Base-by-base conservation (phyloP, 1,140 invertebrate species). In the Zaprionus kolodkinae region DNA sequence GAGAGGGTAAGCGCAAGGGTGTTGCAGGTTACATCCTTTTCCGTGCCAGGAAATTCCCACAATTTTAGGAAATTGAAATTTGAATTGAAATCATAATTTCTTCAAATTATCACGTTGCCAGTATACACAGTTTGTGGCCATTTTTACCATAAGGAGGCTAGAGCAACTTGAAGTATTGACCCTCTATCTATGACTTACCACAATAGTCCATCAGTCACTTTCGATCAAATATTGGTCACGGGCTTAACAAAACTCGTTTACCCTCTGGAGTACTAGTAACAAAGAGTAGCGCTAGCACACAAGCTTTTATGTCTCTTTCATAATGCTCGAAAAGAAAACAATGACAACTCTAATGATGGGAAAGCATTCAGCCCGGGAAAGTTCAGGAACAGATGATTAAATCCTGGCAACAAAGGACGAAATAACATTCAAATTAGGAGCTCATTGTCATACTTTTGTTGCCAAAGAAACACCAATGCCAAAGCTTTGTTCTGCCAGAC, bases 391-490 rank as follows among this genome's bases (percentile, higher is more conserved):
- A 85, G 72, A 90, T 91, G 87, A 90, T 90, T 90, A 78, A 90
- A 90, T 90, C 86, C 86, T 56, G 65, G 75, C 72, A 82, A 90
- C 86, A 90, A 90, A 86, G 70, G 70, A 65, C 67, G 82, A 90
- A 81, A 90, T 90, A 90, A 77, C 70, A 90, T 90, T 90, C 87
- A 90, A 90, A 90, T 90, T 90, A 90, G 86, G 86, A 77, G 73
- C 79, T 80, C 83, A 90, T 90, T 90, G 86, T 90, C 66, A 69
- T 71, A 72, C 52, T 81, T 89, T 89, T 90, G 85, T 89, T 89
- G 70, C 78, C 81, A 90, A 79, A 89, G 85, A 69, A 85, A 75
- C 78, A 56, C 50, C 68, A 65, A 63, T 54, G 40, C 43, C 59
- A 13, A 52, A 55, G 72, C 66, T 81, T 88, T 89, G 85, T 89